Base-by-base conservation (phyloP, 2,113 vertebrate species). In the Himantopus leucocephalus region DNA sequence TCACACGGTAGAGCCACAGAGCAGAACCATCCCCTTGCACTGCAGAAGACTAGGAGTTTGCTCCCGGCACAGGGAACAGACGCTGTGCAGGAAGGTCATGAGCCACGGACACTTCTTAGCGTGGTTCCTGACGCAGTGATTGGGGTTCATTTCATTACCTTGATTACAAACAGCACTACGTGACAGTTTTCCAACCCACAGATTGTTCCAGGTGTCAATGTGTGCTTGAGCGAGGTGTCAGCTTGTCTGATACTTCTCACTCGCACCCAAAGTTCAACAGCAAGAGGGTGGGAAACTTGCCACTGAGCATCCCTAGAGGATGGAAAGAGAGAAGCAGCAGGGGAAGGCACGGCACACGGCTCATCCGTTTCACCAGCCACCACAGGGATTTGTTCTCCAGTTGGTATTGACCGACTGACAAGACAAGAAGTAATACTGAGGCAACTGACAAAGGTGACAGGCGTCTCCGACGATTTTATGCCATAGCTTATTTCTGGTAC, bases 1-100 rank as follows among this genome's bases (percentile, higher is more conserved):
- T 6, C 37, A 23, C 11, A 8, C 4, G 4, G 20, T 1, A 29
- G 41, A 43, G 5, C 10, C 71, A 24, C 6, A 15, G 43, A 20
- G n/a, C 26, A 15, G 15, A 52, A 82, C 2, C 50, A 43, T 3
- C 32, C 37, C 59, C 55, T 26, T 9, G 17, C 14, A 4, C 0
- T 4, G 19, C 34, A 6, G 14, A 16, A n/a, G 16, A 10, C 9
- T 0, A 20, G 4, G 30, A 14, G 9, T 27, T 52, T 32, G 14
- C 43, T 85, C 71, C 48, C 12, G 32, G 60, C 60, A 18, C 34
- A 2, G 23, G 18, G 29, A 30, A 62, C 1, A 32, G 58, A 34
- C 0, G 15, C 20, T 4, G 10, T 4, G 12, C 32, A 66, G 23
- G 18, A 60, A 60, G 18, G n/a, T 9, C 2, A 7, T 1, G 2